Evolutionary conservation across 2,797 vertebrate genomes (phyloP), one percentile per base, ranked within the genome.

Genomic region (Catamblyrhynchus diadema): DNA sequence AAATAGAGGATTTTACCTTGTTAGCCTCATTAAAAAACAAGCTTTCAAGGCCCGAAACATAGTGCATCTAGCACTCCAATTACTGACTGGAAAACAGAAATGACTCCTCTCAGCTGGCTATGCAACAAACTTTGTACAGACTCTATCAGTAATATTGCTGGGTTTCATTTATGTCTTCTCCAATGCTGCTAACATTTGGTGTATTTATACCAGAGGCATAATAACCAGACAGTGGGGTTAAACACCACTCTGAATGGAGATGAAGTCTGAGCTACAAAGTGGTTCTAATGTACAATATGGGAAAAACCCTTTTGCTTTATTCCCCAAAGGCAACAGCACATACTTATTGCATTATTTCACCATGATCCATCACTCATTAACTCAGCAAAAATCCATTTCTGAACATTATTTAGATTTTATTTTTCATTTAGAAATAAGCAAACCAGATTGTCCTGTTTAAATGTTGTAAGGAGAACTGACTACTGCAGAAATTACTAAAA

Each of bases 371-470:
- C 69, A 67, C 45, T 95, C 71, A 89, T 92, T 93, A 95, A 92
- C 33, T 78, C 20, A 3, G 77, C 33, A 82, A 84, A 91, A 86
- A 75, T 86, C 61, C 33, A 56, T 72, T 92, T 77, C 79, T 78
- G 61, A 74, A 81, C 80, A 79, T 74, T 77, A 71, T 85, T 91
- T 82, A 45, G 41, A 10, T 56, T 86, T 85, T 80, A 70, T 70
- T 95, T 92, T 92, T 89, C 42, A n/a, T 91, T 91, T 91, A 83
- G 53, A 82, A 81, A 48, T 50, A 72, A 90, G n/a, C 48, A 89
- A 89, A 64, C 1, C 12, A 67, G 24, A 73, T 47, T 92, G 64
- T 32, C 27, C 20, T 44, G 15, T 41, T 89, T 82, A 72, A 80
- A 30, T 48, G 14, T 73, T 87, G 17, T 56, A 23, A 59, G 6